Evolutionary conservation across 1,140 invertebrate genomes (phyloP), one percentile per base, ranked within the genome.

Genomic region (Scaptodrosophila lebanonensis): DNA sequence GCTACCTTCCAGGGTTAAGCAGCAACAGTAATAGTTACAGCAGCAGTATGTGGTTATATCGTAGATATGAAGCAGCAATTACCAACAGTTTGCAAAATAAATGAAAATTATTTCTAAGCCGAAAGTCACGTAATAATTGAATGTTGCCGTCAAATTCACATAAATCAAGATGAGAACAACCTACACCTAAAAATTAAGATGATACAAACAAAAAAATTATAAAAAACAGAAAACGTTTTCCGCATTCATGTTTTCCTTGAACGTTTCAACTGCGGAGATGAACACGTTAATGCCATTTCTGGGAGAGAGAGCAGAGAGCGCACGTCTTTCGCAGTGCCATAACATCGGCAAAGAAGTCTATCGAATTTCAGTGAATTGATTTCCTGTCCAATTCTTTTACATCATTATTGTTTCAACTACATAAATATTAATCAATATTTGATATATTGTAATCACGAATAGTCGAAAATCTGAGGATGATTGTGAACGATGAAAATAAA

Each of bases 1-100:
- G 90, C 92, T 49, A 93, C 92, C 61, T 99, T 97, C 91, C 88
- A 89, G 66, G 90, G 88, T 84, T 93, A 93, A 91, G 35, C 38
- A 52, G 11, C 48, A 45, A 32, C 43, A 45, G 17, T 36, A 33
- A 16, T 13, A 52, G 12, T 15, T 58, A 8, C 32, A 39, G 15
- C 33, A 72, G 42, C 29, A 33, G 33, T 42, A 47, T 13, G 59
- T 59, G 57, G 25, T 64, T 65, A 69, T 59, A 72, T 82, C 75
- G 2, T 51, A 60, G 70, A 67, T 71, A 60, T 45, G 22, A 29
- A 33, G 45, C 64, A 53, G 51, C 40, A 33, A 25, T 17, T 52
- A 60, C 36, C 58, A 43, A 16, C 25, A 43, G 3, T 3, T 39
- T 60, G 22, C 56, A 60, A 60, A 16, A 42, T 60, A 42, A 68